These are phyloP conservation scores for Lycocerus yunnanus DNA, from an alignment of 2,888 invertebrate genomes.

Conservation along the genomic window DNA sequence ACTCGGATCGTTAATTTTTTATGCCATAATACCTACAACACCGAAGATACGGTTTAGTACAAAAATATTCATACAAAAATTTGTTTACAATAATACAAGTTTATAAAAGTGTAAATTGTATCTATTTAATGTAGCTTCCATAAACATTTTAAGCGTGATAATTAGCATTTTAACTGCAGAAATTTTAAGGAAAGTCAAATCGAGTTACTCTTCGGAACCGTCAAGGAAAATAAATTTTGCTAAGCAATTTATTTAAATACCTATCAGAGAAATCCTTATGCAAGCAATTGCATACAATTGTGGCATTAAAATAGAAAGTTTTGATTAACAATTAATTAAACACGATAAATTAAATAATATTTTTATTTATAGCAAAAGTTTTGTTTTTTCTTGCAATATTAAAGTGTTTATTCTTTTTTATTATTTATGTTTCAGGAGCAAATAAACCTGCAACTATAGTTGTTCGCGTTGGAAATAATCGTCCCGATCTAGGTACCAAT, in stretches of 20 bases:
- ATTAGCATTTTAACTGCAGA: not conserved
- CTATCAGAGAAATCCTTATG: conserved; percentile 17
- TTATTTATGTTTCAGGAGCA: conserved; percentile 62
- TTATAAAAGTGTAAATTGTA: not conserved
- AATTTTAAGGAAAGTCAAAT: conserved; percentile 14
- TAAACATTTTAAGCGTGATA: not conserved
- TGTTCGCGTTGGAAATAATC: conserved; percentile 89
- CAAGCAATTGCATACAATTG: conserved; percentile 12
- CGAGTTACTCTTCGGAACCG: conserved; percentile 14
- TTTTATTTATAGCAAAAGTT: not conserved
- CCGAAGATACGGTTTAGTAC: not conserved
- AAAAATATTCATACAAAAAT: not conserved
- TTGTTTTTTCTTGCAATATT: not conserved
- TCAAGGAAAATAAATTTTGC: conserved; percentile 19
- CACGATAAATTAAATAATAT: not conserved
- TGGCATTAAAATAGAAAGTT: conserved; percentile 16
- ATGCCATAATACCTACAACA: not conserved
- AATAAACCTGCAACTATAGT: conserved; percentile 83
- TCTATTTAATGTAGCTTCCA: not conserved
- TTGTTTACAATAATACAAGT: not conserved
- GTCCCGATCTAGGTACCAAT: conserved; percentile 89
- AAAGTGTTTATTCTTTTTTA: not conserved
- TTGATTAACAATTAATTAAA: not conserved
- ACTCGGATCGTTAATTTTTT: not conserved
- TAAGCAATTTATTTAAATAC: conserved; percentile 13